Evolutionary conservation across 2,113 vertebrate genomes (phyloP), one percentile per base, ranked within the genome.

Genomic region (Forbesichthys papilliferus): DNA sequence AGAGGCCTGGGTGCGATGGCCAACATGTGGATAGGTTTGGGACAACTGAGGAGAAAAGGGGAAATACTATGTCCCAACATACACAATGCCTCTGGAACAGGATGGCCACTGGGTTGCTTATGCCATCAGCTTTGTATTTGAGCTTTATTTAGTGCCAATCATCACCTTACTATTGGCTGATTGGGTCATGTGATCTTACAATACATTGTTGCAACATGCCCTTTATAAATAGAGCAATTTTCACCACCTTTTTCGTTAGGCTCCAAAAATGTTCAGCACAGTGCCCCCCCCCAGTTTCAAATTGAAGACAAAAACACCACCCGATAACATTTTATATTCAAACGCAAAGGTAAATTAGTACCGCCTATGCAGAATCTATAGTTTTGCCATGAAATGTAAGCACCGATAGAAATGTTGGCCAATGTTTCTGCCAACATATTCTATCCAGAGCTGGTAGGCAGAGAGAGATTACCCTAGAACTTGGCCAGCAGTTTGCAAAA

Each of bases 61-160:
- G 58, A 65, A 36, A 72, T 81, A 81, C 71, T 57, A 87, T 78
- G 84, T 72, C 77, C 64, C 81, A 64, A 84, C 84, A 81, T 81
- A 88, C 85, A 87, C 84, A 83, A 83, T 84, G 84, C 68, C 56
- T 82, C 68, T 74, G 78, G 34, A 81, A 76, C 59, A 64, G 52
- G 52, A 56, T 7, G 18, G 65, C 66, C 83, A 74, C 79, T 69
- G 64, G 67, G 66, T 64, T n/a, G 64, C 78, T 79, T 78, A 65
- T 64, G 36, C 36, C 36, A 42, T 42, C 7, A 42, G 36, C 7
- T 42, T 42, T 6, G 36, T 42, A 42, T 5, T 27, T 5, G 36
- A 42, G 36, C 36, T 42, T 1, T 3, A 42, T 1, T 42, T 42
- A 3, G 5, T 42, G 36, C 5, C 36, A 27, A 27, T 27, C 36